phyloP scores from a whole-genome alignment of 2,888 invertebrate genomes.

The Schrankia costaestrigalis region DNA sequence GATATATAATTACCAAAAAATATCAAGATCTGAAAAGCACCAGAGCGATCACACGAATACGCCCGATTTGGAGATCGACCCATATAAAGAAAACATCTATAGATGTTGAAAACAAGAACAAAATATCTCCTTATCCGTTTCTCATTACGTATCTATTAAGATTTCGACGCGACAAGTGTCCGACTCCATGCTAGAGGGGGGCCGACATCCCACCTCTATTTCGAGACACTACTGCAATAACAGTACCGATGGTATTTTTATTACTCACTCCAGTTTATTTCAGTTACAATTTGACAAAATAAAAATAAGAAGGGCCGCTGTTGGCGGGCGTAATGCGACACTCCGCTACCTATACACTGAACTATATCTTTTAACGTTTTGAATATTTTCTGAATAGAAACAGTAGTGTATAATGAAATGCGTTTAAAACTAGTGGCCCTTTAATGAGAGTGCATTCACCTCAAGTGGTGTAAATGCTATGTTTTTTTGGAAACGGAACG shows the following conservation, averaged over 20 bases:
- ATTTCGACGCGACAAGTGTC: slow-evolving; percentile 36
- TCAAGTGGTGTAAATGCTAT: slow-evolving; percentile 58
- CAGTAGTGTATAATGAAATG: slow-evolving; percentile 41
- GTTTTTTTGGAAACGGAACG: slow-evolving; percentile 62
- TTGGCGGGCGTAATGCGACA: slow-evolving; percentile 54
- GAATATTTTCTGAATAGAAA: slow-evolving; percentile 7
- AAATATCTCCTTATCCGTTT: slow-evolving; percentile 26
- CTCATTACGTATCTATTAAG: slow-evolving; percentile 35
- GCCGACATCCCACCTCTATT: slow-evolving; percentile 62
- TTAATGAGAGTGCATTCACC: slow-evolving; percentile 77
- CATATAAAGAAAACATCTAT: too few relatives aligned
- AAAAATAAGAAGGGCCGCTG: slow-evolving; percentile 71
- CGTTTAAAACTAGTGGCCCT: slow-evolving; percentile 61
- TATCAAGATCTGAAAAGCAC: too few relatives aligned
- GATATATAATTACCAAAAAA: too few relatives aligned
- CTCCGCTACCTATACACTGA: slow-evolving; percentile 41
- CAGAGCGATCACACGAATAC: too few relatives aligned
- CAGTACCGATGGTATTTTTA: slow-evolving; percentile 79
- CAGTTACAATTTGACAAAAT: slow-evolving; percentile 80
- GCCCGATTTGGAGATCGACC: too few relatives aligned
- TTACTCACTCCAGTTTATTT: slow-evolving; percentile 75
- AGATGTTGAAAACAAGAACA: slow-evolving; percentile 15
- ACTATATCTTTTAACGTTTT: slow-evolving; percentile 10
- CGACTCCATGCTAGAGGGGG: slow-evolving; percentile 30
- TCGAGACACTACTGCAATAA: slow-evolving; percentile 66